Conservation (phyloP, 2,888 invertebrate species). For the Elegia similella region DNA sequence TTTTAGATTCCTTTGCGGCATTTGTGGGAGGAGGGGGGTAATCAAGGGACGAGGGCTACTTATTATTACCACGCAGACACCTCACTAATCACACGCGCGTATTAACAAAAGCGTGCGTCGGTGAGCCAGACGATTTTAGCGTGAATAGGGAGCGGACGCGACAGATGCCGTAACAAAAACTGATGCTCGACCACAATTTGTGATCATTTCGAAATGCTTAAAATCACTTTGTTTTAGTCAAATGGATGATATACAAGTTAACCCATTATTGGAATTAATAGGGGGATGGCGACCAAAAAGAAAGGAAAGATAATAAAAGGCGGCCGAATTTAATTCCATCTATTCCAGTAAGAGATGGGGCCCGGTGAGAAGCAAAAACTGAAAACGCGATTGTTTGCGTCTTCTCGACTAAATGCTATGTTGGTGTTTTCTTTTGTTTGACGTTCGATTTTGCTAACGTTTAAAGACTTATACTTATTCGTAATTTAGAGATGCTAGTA, state of each 20-base stretch:
- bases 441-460: not conserved
- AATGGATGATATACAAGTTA: slow-evolving; percentile 32
- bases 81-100: slow-evolving; percentile 49
- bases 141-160: slow-evolving; percentile 43
- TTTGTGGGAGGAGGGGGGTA: slow-evolving; percentile 42
- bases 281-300: slow-evolving; percentile 48
- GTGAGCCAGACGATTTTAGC: slow-evolving; percentile 35
- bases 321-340: slow-evolving; percentile 65
- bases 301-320: slow-evolving; percentile 56
- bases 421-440: slow-evolving; percentile 33
- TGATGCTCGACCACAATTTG: slow-evolving; percentile 7
- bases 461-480: too few species aligned
- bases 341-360: slow-evolving; percentile 48
- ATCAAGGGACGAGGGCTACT: slow-evolving; percentile 53
- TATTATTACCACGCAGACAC: slow-evolving; percentile 64
- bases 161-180: slow-evolving; percentile 41
- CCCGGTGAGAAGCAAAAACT: slow-evolving; percentile 59
- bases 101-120: slow-evolving; percentile 46
- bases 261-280: slow-evolving; percentile 55
- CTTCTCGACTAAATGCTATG: slow-evolving; percentile 43
- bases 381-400: slow-evolving; percentile 61
- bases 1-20: slow-evolving; percentile 40
- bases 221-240: slow-evolving; percentile 21
- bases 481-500: not conserved
- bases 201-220: slow-evolving; percentile 17